phyloP scores from a whole-genome alignment of 2,888 invertebrate species.

The Amiota communis region DNA sequence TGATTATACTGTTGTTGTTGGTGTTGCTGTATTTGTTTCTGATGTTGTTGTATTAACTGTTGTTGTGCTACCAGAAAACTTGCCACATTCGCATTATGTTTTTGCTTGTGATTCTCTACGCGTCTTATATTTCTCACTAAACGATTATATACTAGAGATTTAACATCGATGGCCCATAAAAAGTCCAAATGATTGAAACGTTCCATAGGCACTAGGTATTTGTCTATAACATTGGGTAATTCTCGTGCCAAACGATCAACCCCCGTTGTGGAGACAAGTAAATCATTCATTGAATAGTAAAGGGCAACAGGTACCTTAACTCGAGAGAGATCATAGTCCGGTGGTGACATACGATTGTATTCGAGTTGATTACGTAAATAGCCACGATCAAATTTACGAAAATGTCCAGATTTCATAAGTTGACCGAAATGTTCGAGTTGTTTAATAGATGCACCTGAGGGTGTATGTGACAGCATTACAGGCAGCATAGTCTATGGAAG shows the following conservation, averaged over 20 bases:
- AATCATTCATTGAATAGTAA: slow-evolving; percentile 78
- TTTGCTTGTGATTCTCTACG: slow-evolving; percentile 68
- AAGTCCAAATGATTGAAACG: slow-evolving; percentile 77
- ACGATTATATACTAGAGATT: slow-evolving; percentile 74
- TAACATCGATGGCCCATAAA: slow-evolving; percentile 75
- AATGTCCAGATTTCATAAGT: slow-evolving; percentile 71
- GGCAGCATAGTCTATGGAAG: slow-evolving; percentile 71
- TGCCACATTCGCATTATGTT: slow-evolving; percentile 59
- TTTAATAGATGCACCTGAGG: slow-evolving; percentile 73
- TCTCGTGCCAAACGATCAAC: slow-evolving; percentile 75
- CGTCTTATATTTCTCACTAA: slow-evolving; percentile 69
- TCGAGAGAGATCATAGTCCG: slow-evolving; percentile 75
- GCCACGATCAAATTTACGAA: slow-evolving; percentile 74
- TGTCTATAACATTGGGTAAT: slow-evolving; percentile 76
- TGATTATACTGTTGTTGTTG: slow-evolving; percentile 29
- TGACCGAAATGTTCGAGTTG: slow-evolving; percentile 74
- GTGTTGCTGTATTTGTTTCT: slow-evolving; percentile 15
- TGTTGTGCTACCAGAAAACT: slow-evolving; percentile 58
- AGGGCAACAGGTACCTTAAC: slow-evolving; percentile 76
- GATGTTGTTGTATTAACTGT: slow-evolving; percentile 53
- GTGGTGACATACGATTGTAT: slow-evolving; percentile 75
- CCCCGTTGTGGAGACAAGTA: slow-evolving; percentile 77
- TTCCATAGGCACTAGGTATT: slow-evolving; percentile 76
- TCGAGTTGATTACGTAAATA: slow-evolving; percentile 72
- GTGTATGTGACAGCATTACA: slow-evolving; percentile 73